phyloP scores from a whole-genome alignment of 2,888 invertebrate species.

The Drosophila anomalata region DNA sequence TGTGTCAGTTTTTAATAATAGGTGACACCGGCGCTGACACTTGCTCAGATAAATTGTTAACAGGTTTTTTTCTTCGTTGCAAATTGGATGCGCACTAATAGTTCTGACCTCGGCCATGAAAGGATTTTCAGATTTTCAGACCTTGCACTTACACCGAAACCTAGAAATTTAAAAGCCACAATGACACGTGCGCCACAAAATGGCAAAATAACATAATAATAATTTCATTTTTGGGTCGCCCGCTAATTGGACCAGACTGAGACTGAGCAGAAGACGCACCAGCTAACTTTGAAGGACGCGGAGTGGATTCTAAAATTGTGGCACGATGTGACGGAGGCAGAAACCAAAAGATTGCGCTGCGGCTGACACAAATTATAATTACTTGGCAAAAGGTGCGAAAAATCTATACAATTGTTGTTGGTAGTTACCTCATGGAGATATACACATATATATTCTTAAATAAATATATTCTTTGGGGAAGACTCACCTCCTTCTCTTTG shows the following conservation, averaged over 20 bases:
- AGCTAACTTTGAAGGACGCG: conserved; percentile 69
- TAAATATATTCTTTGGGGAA: not conserved
- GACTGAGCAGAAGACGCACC: conserved; percentile 5
- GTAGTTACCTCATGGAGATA: conserved; percentile 16
- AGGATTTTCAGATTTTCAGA: conserved; percentile 61
- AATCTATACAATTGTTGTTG: conserved; percentile 49
- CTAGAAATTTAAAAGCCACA: conserved; percentile 48
- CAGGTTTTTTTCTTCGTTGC: conserved; percentile 61
- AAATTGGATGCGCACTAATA: conserved; percentile 79
- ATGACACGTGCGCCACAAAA: conserved; percentile 63
- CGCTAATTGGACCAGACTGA: conserved; percentile 73
- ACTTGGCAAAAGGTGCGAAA: conserved; percentile 59
- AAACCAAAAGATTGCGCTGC: conserved; percentile 2
- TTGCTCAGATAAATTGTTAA: conserved; percentile 65
- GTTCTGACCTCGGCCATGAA: conserved; percentile 79
- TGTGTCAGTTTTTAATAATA: conserved; percentile 42
- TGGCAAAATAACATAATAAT: conserved; percentile 59
- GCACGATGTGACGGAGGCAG: conserved; percentile 60
- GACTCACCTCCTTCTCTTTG: conserved; percentile 79
- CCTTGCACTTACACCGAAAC: conserved; percentile 48
- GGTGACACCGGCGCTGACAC: conserved; percentile 39
- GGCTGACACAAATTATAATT: conserved; percentile 28
- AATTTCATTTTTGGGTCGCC: conserved; percentile 62
- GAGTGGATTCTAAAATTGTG: conserved; percentile 47
- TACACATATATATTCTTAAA: not conserved